Conservation (phyloP, 2,113 vertebrate species). For the Poeciliopsis prolifica region DNA sequence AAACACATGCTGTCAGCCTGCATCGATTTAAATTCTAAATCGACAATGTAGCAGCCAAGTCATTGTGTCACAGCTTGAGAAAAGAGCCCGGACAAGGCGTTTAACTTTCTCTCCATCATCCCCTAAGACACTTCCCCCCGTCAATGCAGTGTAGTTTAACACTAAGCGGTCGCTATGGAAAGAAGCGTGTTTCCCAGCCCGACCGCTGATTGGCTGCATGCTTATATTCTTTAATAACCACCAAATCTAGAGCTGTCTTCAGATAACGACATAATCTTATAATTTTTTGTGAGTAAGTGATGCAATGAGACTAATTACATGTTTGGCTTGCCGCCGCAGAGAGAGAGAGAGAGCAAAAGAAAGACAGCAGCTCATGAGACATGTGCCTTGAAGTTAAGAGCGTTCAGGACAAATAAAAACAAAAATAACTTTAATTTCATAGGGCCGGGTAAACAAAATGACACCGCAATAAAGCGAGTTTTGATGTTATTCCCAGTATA, state of each 20-base stretch:
- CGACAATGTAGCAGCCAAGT: background rate
- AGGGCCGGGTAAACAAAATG: background rate
- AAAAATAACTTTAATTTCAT: background rate
- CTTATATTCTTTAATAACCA: conserved; percentile 30
- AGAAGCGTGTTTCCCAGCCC: conserved; percentile 48
- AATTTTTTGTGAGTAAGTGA: conserved; percentile 33
- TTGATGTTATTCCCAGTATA: background rate
- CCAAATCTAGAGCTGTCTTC: background rate
- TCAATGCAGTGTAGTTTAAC: conserved; percentile 1
- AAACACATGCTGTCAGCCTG: conserved; percentile 11
- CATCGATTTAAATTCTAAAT: conserved; percentile 10
- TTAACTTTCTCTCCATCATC: conserved; percentile 39
- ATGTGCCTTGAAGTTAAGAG: conserved; percentile 12
- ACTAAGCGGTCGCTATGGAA: conserved; percentile 30
- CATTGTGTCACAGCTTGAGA: conserved; percentile 12
- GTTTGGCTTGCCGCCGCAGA: conserved; percentile 33
- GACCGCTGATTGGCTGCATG: conserved; percentile 65
- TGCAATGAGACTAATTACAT: conserved; percentile 3
- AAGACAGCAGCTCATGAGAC: conserved; percentile 5
- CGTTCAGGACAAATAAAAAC: conserved; percentile 3
- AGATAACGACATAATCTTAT: background rate
- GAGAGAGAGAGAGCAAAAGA: conserved; percentile 38
- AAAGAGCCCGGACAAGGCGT: background rate
- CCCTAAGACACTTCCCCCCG: conserved; percentile 13
- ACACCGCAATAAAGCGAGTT: background rate